A percentile compares a stretch with the other conserved stretches of the same genome.
phyloP scores from a whole-genome alignment of 2,113 vertebrate genomes.

The Neofelis nebulosa region DNA sequence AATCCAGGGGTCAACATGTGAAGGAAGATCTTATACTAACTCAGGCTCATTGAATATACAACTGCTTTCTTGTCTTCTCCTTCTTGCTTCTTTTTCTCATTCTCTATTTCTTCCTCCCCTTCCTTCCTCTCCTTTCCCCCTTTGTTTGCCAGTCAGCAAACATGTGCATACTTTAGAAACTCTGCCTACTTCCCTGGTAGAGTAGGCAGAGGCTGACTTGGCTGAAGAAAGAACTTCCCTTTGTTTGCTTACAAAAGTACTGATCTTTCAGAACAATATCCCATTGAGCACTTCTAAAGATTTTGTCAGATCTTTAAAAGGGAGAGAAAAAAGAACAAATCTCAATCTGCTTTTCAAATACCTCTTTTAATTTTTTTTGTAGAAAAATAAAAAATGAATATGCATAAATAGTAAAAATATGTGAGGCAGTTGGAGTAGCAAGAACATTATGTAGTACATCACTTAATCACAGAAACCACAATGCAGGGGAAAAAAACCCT shows the following conservation, averaged over 20 bases:
- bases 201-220: not conserved
- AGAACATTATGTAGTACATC: constrained; percentile 55
- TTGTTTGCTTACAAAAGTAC: not conserved
- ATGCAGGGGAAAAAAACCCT: not conserved
- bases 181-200: not conserved
- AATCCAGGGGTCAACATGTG: not conserved
- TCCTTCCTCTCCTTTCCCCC: not conserved
- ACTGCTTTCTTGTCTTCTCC: accelerated
- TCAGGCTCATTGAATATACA: not conserved
- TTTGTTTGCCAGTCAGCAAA: not conserved
- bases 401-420: constrained; percentile 58
- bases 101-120: not conserved
- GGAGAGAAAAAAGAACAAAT: not conserved
- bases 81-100: not conserved
- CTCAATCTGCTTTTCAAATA: not conserved
- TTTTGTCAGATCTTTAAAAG: not conserved
- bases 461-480: constrained; percentile 75
- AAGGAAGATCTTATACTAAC: not conserved
- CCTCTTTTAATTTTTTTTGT: constrained; percentile 39
- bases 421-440: constrained; percentile 64
- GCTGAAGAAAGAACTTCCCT: not conserved
- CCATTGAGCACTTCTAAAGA: not conserved
- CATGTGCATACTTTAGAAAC: not conserved
- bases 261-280: not conserved
- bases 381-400: constrained; percentile 46